Conservation (phyloP, 2,797 vertebrate species). For the Epinephelus awoara region DNA sequence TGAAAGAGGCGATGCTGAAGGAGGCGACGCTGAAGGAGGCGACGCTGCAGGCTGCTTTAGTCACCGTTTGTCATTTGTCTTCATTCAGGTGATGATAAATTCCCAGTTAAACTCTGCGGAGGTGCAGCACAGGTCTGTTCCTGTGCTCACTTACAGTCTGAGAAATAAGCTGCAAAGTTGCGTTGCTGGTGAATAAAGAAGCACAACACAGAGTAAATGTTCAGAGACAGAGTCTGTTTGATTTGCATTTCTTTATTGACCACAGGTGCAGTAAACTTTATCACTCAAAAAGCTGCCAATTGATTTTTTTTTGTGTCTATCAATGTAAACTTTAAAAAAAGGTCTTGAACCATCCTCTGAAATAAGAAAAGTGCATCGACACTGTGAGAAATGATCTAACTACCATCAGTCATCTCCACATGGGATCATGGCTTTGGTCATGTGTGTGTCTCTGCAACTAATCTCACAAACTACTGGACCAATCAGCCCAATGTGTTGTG, state of each 20-base stretch:
- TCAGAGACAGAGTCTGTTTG: not conserved
- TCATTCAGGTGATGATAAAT: conserved; percentile 33
- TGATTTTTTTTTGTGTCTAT: no score
- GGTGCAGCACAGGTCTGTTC: not conserved
- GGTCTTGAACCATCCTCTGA: no score
- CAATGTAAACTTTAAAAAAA: no score
- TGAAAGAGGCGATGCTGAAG: conserved; percentile 18
- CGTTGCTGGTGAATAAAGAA: not conserved
- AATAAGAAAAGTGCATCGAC: not conserved
- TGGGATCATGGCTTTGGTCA: no score
- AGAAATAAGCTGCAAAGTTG: not conserved
- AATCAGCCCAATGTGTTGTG: no score
- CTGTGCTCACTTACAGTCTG: not conserved
- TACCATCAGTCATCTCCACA: no score
- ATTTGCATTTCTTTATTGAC: not conserved
- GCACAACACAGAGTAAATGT: not conserved
- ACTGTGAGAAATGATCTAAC: not conserved
- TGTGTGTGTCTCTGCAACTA: no score
- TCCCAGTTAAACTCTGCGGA: conserved; percentile 2
- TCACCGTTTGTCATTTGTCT: conserved; percentile 35
- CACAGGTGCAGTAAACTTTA: no score
- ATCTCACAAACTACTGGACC: no score
- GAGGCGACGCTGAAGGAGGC: conserved; percentile 33
- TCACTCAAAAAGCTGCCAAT: no score
- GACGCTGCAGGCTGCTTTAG: conserved; percentile 31